phyloP scores from a whole-genome alignment of 1,140 invertebrate genomes.

The Drosophila yakuba region DNA sequence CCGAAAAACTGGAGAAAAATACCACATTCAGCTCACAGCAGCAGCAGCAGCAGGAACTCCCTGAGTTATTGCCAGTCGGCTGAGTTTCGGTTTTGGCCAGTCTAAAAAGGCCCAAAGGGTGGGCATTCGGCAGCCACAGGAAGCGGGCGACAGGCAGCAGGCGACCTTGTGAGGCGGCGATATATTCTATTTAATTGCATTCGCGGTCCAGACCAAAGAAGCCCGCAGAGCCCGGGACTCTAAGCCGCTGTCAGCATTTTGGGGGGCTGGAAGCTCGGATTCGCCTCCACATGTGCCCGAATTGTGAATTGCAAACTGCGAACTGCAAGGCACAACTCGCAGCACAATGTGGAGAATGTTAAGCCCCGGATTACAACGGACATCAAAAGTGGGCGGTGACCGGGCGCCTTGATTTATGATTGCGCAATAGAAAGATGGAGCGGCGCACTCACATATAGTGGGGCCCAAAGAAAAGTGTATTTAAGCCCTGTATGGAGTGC shows the following conservation, averaged over 20 bases:
- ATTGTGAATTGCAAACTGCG: neutral
- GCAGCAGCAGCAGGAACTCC: conserved; percentile 32
- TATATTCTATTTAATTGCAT: conserved; percentile 82
- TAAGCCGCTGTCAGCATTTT: conserved; percentile 44
- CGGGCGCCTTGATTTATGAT: conserved; percentile 68
- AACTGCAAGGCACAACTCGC: conserved; percentile 19
- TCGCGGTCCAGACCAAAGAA: conserved; percentile 54
- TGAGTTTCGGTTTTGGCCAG: conserved; percentile 65
- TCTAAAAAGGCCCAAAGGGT: conserved; percentile 9
- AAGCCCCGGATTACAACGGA: conserved; percentile 64
- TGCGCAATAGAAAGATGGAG: conserved; percentile 35
- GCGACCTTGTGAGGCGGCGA: conserved; percentile 47
- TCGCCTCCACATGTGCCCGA: conserved; percentile 16
- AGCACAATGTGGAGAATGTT: conserved; percentile 55
- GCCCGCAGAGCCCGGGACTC: conserved; percentile 33
- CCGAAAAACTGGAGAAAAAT: conserved; percentile 40
- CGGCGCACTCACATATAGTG: neutral
- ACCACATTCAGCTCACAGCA: neutral
- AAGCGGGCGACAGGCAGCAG: conserved; percentile 16
- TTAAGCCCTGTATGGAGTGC: conserved; percentile 29
- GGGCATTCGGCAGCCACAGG: conserved; percentile 25
- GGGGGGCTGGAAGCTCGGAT: conserved; percentile 11
- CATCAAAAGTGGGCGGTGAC: conserved; percentile 52
- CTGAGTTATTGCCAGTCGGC: conserved; percentile 74
- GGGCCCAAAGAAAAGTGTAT: neutral